Evolutionary conservation across 2,113 vertebrate genomes (phyloP).

Genomic region (Cyphomyrus discorhynchus): DNA sequence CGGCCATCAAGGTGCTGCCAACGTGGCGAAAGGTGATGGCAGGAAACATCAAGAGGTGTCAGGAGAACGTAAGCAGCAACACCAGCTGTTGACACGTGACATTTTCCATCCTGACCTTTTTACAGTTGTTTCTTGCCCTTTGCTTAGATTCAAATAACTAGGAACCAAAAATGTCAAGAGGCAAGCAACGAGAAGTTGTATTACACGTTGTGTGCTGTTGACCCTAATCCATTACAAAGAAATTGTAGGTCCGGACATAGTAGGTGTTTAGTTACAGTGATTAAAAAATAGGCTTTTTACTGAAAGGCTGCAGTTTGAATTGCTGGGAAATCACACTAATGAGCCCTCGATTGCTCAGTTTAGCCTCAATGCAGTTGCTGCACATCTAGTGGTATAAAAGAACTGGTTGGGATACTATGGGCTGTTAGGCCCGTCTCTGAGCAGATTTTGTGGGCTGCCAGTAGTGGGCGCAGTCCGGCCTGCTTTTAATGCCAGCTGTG

Average conservation of each 20-base stretch:
- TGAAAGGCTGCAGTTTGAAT: background rate
- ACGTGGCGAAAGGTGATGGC: background rate
- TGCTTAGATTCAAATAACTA: background rate
- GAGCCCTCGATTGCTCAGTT: background rate
- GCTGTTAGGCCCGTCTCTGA: background rate
- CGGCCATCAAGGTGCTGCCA: background rate
- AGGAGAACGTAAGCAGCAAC: background rate
- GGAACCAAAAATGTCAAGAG: slow-evolving; percentile 1
- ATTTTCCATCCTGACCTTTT: slow-evolving; percentile 17
- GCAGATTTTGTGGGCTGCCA: background rate
- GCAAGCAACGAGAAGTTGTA: background rate
- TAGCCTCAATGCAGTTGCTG: background rate
- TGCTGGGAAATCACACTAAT: background rate
- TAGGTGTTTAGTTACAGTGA: background rate
- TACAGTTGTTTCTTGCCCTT: background rate
- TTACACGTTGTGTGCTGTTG: background rate
- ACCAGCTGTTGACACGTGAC: background rate
- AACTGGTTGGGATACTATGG: background rate
- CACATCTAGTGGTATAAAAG: background rate
- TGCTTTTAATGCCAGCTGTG: background rate
- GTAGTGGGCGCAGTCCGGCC: background rate
- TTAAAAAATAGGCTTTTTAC: background rate
- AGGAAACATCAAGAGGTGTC: background rate
- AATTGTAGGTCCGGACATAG: background rate
- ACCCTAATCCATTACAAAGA: background rate